A percentile compares a stretch with the other conserved stretches of the same genome.
Evolutionary conservation across 2,113 vertebrate species (phyloP).

Genomic region (Ageneiosus marmoratus): DNA sequence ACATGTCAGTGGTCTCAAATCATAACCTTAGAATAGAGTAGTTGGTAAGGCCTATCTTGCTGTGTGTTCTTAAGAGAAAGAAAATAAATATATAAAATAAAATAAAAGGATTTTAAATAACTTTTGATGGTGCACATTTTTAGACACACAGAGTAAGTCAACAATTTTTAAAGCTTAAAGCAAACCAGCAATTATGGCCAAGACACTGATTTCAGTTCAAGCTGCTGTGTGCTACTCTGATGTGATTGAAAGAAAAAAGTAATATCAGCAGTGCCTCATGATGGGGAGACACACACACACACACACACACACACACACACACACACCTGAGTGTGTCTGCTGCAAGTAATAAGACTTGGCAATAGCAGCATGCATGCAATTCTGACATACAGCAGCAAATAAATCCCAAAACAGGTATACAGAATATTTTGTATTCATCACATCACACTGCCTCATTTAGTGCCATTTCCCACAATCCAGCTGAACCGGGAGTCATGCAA

Average conservation of each 20-base stretch:
- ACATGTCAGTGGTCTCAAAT: background rate
- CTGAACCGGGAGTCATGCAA: background rate
- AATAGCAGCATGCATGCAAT: constrained; percentile 62
- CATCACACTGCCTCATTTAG: constrained; percentile 9
- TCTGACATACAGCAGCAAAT: constrained; percentile 69
- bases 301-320: constrained; percentile 12
- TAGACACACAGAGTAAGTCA: background rate
- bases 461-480: constrained; percentile 5
- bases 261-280: constrained; percentile 67
- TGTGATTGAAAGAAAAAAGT: constrained; percentile 72
- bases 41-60: background rate
- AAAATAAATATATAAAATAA: background rate
- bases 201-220: constrained; percentile 56
- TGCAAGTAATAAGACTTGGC: constrained; percentile 61
- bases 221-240: constrained; percentile 46
- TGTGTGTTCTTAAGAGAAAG: background rate
- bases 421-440: constrained; percentile 37
- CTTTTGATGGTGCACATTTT: background rate
- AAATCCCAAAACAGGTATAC: constrained; percentile 60
- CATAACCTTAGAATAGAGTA: background rate
- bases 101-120: background rate
- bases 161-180: background rate
- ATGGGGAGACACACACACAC: constrained; percentile 34
- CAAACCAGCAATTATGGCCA: constrained; percentile 44
- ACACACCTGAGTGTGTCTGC: constrained; percentile 38